Conservation (phyloP, 2,113 vertebrate genomes). For the Cololabis saira region DNA sequence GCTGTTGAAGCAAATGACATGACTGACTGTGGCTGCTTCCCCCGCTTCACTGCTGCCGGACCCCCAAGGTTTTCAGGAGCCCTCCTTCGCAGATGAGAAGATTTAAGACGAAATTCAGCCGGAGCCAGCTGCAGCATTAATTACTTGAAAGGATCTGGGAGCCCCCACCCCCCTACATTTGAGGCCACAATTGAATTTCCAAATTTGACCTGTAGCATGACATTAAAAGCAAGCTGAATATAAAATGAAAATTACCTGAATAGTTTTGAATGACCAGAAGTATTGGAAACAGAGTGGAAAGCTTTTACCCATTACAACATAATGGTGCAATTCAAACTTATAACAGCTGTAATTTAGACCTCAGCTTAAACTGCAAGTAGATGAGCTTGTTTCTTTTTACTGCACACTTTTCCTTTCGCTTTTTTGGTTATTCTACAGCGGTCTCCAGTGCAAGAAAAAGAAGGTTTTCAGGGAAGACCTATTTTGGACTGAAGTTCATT, state of each 20-base stretch:
- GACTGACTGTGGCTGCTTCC: conserved; percentile 56
- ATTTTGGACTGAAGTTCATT: neutral
- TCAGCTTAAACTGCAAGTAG: conserved; percentile 30
- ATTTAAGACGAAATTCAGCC: conserved; percentile 62
- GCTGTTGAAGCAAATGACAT: conserved; percentile 68
- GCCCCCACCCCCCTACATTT: conserved; percentile 38
- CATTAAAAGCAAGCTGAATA: conserved; percentile 53
- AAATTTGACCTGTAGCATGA: conserved; percentile 58
- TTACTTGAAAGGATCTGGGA: conserved; percentile 61
- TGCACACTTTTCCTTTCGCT: neutral
- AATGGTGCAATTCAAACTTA: conserved; percentile 44
- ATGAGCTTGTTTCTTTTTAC: conserved; percentile 43
- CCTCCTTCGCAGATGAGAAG: conserved; percentile 62
- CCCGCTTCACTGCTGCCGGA: conserved; percentile 59
- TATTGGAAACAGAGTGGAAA: conserved; percentile 22
- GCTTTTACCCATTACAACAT: conserved; percentile 37
- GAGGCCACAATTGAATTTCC: conserved; percentile 66
- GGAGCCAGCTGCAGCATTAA: conserved; percentile 60
- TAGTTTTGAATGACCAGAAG: conserved; percentile 39
- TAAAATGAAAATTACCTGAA: conserved; percentile 39
- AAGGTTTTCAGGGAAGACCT: neutral
- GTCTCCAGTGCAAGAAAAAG: conserved; percentile 13
- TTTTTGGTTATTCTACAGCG: neutral
- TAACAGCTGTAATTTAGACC: conserved; percentile 38
- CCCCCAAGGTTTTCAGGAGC: conserved; percentile 61